phyloP scores from a whole-genome alignment of 2,797 vertebrate genomes.

The Xerus rutilus region DNA sequence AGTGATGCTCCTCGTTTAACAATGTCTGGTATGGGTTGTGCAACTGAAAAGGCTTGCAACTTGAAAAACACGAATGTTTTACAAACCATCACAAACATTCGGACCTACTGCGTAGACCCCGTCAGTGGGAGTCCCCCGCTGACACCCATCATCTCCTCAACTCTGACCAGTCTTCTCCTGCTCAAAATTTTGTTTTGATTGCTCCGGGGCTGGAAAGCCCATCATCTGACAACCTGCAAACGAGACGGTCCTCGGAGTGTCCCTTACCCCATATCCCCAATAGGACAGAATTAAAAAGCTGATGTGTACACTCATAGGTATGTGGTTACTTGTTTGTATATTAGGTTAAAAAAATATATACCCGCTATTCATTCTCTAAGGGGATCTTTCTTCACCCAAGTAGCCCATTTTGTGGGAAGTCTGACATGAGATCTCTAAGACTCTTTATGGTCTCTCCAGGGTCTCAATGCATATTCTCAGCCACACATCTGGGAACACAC shows the following conservation, averaged over 20 bases:
- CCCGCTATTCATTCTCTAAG: not conserved
- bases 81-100: accelerated
- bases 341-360: not conserved
- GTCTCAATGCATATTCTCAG: not conserved
- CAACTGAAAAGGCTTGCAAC: not conserved
- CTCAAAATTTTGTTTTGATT: conserved; percentile 28
- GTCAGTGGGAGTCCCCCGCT: not conserved
- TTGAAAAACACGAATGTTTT: accelerated
- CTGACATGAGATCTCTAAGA: not conserved
- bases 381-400: not conserved
- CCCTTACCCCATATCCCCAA: not conserved
- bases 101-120: accelerated
- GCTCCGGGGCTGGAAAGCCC: not conserved
- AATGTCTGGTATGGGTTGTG: conserved; percentile 7
- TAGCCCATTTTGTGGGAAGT: not conserved
- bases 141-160: accelerated
- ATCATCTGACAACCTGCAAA: not conserved
- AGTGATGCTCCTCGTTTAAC: accelerated
- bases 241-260: not conserved
- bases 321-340: not conserved
- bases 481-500: not conserved
- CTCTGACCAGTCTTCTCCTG: not conserved
- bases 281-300: not conserved
- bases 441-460: not conserved
- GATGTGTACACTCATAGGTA: not conserved